Base-by-base conservation (phyloP, 1,140 invertebrate species). In the Eriocheir sinensis region DNA sequence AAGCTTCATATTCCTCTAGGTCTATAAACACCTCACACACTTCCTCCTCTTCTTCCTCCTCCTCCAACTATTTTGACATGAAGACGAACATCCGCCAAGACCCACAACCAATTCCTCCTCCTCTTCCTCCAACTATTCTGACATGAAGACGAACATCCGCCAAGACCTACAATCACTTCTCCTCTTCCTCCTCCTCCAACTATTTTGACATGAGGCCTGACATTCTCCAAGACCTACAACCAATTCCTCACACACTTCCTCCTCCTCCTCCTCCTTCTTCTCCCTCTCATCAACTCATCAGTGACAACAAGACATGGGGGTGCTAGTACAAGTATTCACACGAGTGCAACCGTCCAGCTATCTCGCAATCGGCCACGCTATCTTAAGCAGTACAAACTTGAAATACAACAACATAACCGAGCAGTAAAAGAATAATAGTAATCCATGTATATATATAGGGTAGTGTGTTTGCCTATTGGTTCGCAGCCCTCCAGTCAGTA, bases 401-500 rank as follows among this genome's bases (percentile, higher is more conserved):
- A 17, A 48, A 48, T 12, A 89, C 30, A 17, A 89, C 36, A 48
- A 48, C 9, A 89, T 44, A 17, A 89, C 38, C 3, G 38, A 86
- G 27, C 30, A 89, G 27, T 44, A 89, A 44, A 44, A 89, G 40
- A 89, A 89, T 30, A 32, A 48, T n/a, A 89, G 41, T 30, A 32
- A 48, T n/a, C 86, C 60, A 72, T 72, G 21, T n/a, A 72, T 72
- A n/a, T n/a, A 72, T 53, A 9, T 53, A 72, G 60, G n/a, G n/a
- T n/a, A n/a, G n/a, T n/a, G n/a, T n/a, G n/a, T n/a, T n/a, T n/a
- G n/a, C n/a, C n/a, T n/a, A n/a, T n/a, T n/a, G n/a, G n/a, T n/a
- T n/a, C n/a, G n/a, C n/a, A n/a, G n/a, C n/a, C n/a, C n/a, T n/a
- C n/a, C n/a, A n/a, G n/a, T n/a, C n/a, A n/a, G n/a, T n/a, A n/a